Percentiles rank a stretch among this genome's conserved stretches.
phyloP scores from a whole-genome alignment of 2,888 invertebrate genomes.

The Operophtera brumata region DNA sequence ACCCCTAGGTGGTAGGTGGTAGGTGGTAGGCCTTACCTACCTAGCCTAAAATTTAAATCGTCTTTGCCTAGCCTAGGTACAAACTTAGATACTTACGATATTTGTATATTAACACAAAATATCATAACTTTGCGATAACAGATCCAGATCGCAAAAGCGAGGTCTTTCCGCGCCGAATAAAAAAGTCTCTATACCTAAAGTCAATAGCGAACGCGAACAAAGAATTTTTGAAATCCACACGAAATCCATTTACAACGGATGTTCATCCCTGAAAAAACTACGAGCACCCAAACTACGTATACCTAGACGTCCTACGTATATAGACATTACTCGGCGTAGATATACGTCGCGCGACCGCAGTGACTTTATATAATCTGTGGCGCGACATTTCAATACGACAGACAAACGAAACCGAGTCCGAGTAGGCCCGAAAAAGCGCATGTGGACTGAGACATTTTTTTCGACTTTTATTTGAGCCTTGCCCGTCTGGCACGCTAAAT shows the following conservation, averaged over 20 bases:
- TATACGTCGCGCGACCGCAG: neutral
- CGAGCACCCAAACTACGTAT: slow-evolving; percentile 10
- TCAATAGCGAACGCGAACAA: slow-evolving; percentile 45
- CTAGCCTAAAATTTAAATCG: no score
- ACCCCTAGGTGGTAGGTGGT: no score
- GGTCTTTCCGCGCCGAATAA: slow-evolving; percentile 24
- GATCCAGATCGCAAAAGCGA: slow-evolving; percentile 15
- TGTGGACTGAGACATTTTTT: slow-evolving; percentile 39
- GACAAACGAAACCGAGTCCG: slow-evolving; percentile 30
- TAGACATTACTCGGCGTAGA: neutral
- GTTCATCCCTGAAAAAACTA: slow-evolving; percentile 40
- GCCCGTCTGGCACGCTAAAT: slow-evolving; percentile 44
- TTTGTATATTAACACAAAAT: neutral
- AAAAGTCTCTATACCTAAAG: slow-evolving; percentile 40
- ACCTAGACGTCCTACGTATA: neutral
- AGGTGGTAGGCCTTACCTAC: no score
- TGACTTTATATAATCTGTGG: no score
- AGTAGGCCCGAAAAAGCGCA: slow-evolving; percentile 38
- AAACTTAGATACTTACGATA: no score
- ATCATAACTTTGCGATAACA: slow-evolving; percentile 6
- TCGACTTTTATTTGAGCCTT: slow-evolving; percentile 41
- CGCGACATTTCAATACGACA: slow-evolving; percentile 6
- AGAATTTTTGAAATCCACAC: slow-evolving; percentile 47
- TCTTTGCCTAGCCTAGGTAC: no score
- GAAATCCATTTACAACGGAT: slow-evolving; percentile 49